Percentiles rank a stretch among this genome's conserved stretches.
Conservation (phyloP, 2,113 vertebrate genomes). For the Ceyx melanurus region DNA sequence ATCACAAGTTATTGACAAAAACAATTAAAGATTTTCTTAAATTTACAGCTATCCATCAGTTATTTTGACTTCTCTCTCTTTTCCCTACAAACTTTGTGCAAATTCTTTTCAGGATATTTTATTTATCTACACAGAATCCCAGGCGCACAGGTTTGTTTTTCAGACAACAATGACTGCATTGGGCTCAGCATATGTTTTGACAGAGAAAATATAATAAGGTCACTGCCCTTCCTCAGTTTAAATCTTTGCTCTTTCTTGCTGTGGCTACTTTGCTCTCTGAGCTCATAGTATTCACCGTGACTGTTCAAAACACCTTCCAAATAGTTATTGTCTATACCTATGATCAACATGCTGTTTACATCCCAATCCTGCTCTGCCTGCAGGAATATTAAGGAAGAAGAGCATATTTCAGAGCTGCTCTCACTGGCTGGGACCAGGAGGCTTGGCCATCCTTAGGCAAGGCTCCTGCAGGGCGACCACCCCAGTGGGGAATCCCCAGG, state of each 20-base stretch:
- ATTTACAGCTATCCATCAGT: not conserved
- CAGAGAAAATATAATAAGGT: not conserved
- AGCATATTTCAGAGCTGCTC: not conserved
- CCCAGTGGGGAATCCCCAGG: not conserved
- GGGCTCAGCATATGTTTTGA: not conserved
- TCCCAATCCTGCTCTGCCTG: not conserved
- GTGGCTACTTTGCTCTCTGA: not conserved
- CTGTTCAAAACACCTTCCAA: not conserved
- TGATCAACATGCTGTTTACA: not conserved
- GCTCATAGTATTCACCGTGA: not conserved
- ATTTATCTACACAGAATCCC: not conserved
- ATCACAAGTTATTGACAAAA: not conserved
- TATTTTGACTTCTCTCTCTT: not conserved
- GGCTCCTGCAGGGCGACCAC: rapidly evolving
- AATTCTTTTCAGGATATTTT: not conserved
- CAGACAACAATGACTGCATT: not conserved
- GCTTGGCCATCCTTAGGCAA: rapidly evolving
- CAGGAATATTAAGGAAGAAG: not conserved
- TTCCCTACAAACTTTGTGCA: not conserved
- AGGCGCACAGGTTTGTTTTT: not conserved
- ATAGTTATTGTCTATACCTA: not conserved
- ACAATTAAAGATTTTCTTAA: not conserved
- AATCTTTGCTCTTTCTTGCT: not conserved
- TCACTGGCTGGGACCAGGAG: rapidly evolving
- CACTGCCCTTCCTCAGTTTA: not conserved